Conservation (phyloP, 2,888 invertebrate genomes). For the Deilephila elpenor region DNA sequence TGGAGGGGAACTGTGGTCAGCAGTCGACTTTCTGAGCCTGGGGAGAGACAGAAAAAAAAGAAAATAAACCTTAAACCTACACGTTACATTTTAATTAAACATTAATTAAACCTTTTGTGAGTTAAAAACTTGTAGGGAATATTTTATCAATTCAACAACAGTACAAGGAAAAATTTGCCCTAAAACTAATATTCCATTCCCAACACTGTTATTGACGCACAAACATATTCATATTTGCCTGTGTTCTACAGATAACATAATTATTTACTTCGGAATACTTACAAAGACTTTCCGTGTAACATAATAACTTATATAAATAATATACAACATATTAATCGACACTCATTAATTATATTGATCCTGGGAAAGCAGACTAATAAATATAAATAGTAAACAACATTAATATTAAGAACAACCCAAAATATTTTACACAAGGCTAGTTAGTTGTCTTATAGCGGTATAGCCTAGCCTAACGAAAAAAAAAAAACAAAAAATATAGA, state of each 20-base stretch:
- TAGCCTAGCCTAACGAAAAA: no score
- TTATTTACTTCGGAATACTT: constrained; percentile 22
- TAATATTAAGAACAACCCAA: no score
- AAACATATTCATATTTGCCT: constrained; percentile 14
- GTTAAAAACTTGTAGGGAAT: not conserved
- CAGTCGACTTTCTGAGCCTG: no score
- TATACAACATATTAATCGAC: not conserved
- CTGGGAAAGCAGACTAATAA: no score
- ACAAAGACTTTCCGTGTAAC: not conserved
- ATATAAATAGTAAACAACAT: no score
- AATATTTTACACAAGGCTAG: no score
- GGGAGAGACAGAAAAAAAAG: no score
- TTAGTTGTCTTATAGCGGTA: no score
- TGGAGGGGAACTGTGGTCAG: no score
- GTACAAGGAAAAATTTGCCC: not conserved
- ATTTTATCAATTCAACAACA: not conserved
- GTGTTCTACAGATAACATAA: constrained; percentile 10
- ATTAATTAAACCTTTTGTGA: not conserved
- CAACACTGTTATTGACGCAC: constrained; percentile 12
- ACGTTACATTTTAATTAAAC: not conserved
- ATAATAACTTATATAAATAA: not conserved
- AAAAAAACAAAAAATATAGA: not conserved
- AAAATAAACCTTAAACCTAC: not conserved
- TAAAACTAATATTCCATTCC: not conserved
- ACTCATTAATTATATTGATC: no score